Conservation (phyloP, 2,888 invertebrate genomes). For the Melangyna quadrimaculata region DNA sequence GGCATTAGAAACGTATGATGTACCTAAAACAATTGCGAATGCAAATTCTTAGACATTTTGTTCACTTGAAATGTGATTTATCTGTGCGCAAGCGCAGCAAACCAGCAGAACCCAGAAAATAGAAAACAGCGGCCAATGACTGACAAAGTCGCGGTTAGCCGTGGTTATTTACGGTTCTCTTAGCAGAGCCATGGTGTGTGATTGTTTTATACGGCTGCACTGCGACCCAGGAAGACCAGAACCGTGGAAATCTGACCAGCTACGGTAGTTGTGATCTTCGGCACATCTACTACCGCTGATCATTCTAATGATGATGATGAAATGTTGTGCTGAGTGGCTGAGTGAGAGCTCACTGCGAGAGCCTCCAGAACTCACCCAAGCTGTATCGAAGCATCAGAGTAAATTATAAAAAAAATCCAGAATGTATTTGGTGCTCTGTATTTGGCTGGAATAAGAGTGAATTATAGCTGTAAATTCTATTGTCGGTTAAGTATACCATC, state of each 20-base stretch:
- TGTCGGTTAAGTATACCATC: conserved; percentile 18
- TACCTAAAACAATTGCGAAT: conserved; percentile 47
- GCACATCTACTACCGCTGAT: conserved; percentile 64
- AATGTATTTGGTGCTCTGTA: conserved; percentile 47
- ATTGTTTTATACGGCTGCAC: conserved; percentile 54
- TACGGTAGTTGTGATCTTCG: conserved; percentile 70
- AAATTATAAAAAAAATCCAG: conserved; percentile 61
- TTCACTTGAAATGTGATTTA: conserved; percentile 56
- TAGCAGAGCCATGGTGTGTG: conserved; percentile 53
- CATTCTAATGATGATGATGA: conserved; percentile 58
- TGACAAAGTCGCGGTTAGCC: conserved; percentile 71
- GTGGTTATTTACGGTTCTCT: conserved; percentile 66
- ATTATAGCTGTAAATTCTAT: conserved; percentile 59
- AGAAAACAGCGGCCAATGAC: conserved; percentile 59
- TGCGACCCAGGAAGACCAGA: conserved; percentile 71
- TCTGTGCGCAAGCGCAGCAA: conserved; percentile 10
- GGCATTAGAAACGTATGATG: neutral
- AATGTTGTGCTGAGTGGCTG: conserved; percentile 54
- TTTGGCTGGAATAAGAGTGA: conserved; percentile 44
- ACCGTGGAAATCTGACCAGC: conserved; percentile 67
- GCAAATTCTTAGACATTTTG: conserved; percentile 34
- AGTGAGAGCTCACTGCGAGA: conserved; percentile 18
- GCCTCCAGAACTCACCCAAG: neutral
- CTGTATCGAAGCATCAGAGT: conserved; percentile 17
- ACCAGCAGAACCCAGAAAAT: neutral